Evolutionary conservation across 2,888 invertebrate genomes (phyloP).

Genomic region (Caenorhabditis afra): DNA sequence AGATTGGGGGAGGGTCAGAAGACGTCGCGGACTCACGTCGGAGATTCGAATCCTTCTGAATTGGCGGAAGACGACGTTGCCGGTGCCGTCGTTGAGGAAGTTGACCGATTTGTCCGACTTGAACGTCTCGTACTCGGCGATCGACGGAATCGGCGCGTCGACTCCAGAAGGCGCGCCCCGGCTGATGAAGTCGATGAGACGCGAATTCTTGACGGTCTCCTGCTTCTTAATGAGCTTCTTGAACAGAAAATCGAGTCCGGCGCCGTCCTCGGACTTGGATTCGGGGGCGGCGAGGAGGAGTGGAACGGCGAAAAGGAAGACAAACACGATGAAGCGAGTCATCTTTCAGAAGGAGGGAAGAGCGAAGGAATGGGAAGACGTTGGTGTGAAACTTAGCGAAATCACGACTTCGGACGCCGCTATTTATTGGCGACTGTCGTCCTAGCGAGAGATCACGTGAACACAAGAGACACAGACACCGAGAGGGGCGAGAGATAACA

Average conservation of each 20-base stretch:
- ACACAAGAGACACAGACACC: conserved; percentile 31
- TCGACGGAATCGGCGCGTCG: conserved; percentile 64
- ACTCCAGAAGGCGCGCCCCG: conserved; percentile 65
- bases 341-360: conserved; percentile 19
- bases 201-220: conserved; percentile 58
- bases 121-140: conserved; percentile 71
- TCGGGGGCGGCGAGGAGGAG: conserved; percentile 19
- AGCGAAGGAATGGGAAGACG: conserved; percentile 3
- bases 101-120: conserved; percentile 69
- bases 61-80: conserved; percentile 66
- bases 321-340: neutral
- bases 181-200: conserved; percentile 63
- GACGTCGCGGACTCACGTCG: conserved; percentile 54
- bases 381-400: conserved; percentile 49
- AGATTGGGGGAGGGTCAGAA: too few relatives aligned
- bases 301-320: conserved; percentile 1
- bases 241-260: conserved; percentile 49
- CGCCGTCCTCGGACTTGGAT: conserved; percentile 2
- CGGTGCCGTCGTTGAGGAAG: conserved; percentile 64
- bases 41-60: conserved; percentile 66
- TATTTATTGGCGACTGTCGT: conserved; percentile 46
- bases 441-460: conserved; percentile 29
- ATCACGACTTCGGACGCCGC: conserved; percentile 43
- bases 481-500: conserved; percentile 25
- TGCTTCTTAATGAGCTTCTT: conserved; percentile 62